Conservation (phyloP, 1,140 invertebrate genomes). For the Bombus impatiens region DNA sequence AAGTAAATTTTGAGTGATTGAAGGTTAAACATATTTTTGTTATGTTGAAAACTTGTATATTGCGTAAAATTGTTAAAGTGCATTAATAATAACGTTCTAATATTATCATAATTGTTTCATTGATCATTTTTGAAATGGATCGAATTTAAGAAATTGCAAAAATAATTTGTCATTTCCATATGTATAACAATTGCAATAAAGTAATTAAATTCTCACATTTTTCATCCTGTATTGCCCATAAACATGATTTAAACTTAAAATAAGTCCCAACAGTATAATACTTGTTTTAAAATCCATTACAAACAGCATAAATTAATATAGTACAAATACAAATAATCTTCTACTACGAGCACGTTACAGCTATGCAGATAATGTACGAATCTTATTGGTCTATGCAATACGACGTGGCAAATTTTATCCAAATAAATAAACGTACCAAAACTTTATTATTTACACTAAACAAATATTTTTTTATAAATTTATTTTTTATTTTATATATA, state of each 20-base stretch:
- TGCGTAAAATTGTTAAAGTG: background rate
- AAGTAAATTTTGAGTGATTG: background rate
- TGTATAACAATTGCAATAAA: background rate
- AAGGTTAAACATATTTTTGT: slow-evolving; percentile 4
- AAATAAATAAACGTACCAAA: background rate
- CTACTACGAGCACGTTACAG: slow-evolving; percentile 12
- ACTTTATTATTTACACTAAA: background rate
- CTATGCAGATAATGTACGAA: background rate
- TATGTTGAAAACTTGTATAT: background rate
- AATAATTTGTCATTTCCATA: background rate
- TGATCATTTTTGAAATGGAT: background rate
- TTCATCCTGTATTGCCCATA: slow-evolving; percentile 75
- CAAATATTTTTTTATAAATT: background rate
- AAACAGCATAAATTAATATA: slow-evolving; percentile 9
- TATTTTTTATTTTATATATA: background rate
- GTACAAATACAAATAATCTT: background rate
- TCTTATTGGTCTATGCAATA: slow-evolving; percentile 52
- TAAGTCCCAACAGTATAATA: slow-evolving; percentile 64
- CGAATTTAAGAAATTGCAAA: background rate
- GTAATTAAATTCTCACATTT: slow-evolving; percentile 70
- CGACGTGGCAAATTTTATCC: slow-evolving; percentile 59
- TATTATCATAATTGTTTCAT: background rate
- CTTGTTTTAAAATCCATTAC: slow-evolving; percentile 71
- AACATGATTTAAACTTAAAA: slow-evolving; percentile 69
- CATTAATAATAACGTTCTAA: background rate